Evolutionary conservation across 2,797 vertebrate genomes (phyloP), one percentile per base, ranked within the genome.

Genomic region (Silurus lanzhouensis): DNA sequence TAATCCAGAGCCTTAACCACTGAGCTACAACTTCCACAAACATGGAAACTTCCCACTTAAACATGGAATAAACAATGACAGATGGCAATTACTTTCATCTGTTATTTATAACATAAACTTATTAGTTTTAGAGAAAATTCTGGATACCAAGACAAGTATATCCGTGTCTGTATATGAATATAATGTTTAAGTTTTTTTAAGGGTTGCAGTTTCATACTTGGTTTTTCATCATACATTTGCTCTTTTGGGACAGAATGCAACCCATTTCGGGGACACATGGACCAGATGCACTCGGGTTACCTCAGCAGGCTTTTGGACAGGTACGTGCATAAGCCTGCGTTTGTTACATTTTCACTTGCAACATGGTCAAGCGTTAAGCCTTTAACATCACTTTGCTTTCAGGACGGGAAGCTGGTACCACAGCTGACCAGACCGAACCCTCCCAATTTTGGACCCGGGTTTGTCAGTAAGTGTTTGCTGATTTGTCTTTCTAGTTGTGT

Each of bases 381-480:
- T 17, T 71, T 74, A 60, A 83, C 63, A 27, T 66, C 64, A 10
- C 64, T 81, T 81, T 82, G 38, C 57, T 75, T 94, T 93, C 93
- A 99, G 98, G 98, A 98, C 10, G 96, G 94, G 88, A 97, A 94
- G 92, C 86, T 96, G 90, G 92, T 94, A 84, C 93, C 97, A 91
- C 97, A 95, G 91, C 91, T 97, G 93, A 94, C 96, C 52, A 95
- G 96, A 46, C 97, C 97, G 25, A 97, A 93, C 91, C 97, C 98
- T 87, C 98, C 98, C 84, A 98, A 87, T 93, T 98, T 97, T 87
- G 96, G 96, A 88, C 94, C 97, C 7, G 96, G 97, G 87, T 98
- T 98, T 92, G 93, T 95, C 93, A 98, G 98, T 99, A 95, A 98
- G 98, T 98, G 91, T 22, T 81, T 52, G 46, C 3, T 48, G n/a